These are phyloP conservation scores for Labeo rohita DNA, from an alignment of 2,113 vertebrate species.

Conservation along the genomic window DNA sequence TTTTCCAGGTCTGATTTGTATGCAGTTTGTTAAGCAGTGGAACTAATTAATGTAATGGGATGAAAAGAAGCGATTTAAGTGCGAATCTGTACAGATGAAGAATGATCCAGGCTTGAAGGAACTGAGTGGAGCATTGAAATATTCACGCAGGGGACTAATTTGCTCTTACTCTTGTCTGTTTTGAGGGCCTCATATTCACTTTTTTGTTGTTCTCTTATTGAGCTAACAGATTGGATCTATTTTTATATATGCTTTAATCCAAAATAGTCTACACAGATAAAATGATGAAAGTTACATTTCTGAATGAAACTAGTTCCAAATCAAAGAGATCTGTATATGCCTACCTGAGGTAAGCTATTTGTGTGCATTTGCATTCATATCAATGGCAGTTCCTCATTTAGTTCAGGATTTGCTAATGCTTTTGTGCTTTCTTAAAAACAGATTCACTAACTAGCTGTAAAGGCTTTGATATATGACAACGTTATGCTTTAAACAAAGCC, in stretches of 20 bases:
- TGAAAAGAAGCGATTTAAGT: slow-evolving; percentile 42
- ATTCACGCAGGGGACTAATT: slow-evolving; percentile 56
- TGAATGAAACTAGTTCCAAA: not conserved
- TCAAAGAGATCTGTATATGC: not conserved
- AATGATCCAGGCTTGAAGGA: slow-evolving; percentile 35
- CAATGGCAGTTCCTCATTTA: not conserved
- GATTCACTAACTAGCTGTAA: not conserved
- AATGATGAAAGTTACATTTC: not conserved
- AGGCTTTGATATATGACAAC: not conserved
- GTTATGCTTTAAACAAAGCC: slow-evolving; percentile 18
- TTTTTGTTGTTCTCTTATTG: slow-evolving; percentile 25
- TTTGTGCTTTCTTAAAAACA: not conserved
- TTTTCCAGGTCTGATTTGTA: slow-evolving; percentile 32
- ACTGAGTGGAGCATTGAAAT: slow-evolving; percentile 56
- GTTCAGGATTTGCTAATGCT: not conserved
- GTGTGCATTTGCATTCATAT: not conserved
- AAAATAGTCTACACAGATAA: not conserved
- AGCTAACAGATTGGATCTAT: slow-evolving; percentile 2
- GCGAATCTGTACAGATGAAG: slow-evolving; percentile 45
- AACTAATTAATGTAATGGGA: slow-evolving; percentile 52
- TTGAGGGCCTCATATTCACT: not conserved
- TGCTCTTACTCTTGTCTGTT: slow-evolving; percentile 41
- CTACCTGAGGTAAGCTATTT: not conserved
- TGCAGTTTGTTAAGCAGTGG: slow-evolving; percentile 47
- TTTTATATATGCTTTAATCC: not conserved